Evolutionary conservation across 2,113 vertebrate genomes (phyloP).

Genomic region (Coptodon bakossiorum): DNA sequence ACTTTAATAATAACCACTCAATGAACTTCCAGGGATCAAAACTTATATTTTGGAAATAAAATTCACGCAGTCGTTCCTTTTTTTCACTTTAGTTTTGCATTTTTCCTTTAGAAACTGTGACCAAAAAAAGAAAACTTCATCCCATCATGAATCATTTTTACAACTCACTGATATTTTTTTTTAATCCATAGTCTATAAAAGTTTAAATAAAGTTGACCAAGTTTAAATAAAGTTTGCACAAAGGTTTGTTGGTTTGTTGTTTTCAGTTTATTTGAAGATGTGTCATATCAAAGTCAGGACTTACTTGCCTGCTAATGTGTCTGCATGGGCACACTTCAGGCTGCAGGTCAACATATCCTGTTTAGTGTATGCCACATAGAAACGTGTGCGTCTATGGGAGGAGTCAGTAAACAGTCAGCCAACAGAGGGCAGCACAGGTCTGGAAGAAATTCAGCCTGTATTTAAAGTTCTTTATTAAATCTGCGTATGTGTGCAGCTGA

Average conservation of each 20-base stretch:
- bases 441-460: background rate
- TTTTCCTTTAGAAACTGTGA: background rate
- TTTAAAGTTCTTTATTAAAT: background rate
- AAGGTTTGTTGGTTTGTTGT: background rate
- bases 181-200: accelerated
- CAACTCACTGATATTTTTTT: accelerated
- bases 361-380: background rate
- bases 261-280: background rate
- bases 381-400: background rate
- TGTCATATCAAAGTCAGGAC: accelerated
- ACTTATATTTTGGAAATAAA: background rate
- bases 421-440: background rate
- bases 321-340: accelerated
- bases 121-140: accelerated
- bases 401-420: background rate
- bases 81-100: accelerated
- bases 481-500: accelerated
- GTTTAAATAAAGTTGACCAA: background rate
- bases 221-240: background rate
- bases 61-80: accelerated
- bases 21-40: background rate
- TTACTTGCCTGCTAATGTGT: accelerated
- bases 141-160: accelerated
- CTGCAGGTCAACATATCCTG: background rate
- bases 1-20: background rate